Evolutionary conservation across 2,113 vertebrate genomes (phyloP).

Genomic region (Mandrillus leucophaeus): DNA sequence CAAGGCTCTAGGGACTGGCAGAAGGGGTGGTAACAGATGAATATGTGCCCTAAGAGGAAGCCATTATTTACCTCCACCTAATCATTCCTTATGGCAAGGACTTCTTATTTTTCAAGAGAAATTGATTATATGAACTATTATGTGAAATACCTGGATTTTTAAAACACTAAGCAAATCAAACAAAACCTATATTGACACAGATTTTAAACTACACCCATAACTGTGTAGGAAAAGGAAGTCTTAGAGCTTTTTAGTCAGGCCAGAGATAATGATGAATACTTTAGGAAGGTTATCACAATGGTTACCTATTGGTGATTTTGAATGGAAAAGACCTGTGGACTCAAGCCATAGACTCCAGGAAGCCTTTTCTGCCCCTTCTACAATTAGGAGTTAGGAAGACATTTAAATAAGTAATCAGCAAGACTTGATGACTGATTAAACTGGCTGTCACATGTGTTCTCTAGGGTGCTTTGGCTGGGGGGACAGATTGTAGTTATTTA

Average conservation of each 20-base stretch:
- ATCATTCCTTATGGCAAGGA: neutral
- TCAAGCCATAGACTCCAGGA: neutral
- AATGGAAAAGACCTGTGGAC: neutral
- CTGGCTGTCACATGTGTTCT: neutral
- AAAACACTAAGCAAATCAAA: neutral
- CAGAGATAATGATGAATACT: neutral
- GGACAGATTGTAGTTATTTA: neutral
- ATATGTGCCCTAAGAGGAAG: neutral
- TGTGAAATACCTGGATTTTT: neutral
- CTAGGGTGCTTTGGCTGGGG: neutral
- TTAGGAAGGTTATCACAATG: neutral
- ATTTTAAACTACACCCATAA: neutral
- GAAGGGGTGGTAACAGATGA: neutral
- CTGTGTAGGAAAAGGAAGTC: neutral
- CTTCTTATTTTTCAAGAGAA: neutral
- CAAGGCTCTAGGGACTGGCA: neutral
- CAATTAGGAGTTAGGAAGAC: neutral
- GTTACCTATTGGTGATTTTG: neutral
- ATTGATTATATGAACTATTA: neutral
- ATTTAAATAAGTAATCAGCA: neutral
- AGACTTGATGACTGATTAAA: neutral
- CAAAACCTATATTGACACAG: neutral
- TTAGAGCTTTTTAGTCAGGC: neutral
- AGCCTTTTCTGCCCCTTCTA: neutral
- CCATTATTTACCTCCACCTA: neutral